phyloP scores from a whole-genome alignment of 1,140 invertebrate species.

The Medauroidea extradentata region DNA sequence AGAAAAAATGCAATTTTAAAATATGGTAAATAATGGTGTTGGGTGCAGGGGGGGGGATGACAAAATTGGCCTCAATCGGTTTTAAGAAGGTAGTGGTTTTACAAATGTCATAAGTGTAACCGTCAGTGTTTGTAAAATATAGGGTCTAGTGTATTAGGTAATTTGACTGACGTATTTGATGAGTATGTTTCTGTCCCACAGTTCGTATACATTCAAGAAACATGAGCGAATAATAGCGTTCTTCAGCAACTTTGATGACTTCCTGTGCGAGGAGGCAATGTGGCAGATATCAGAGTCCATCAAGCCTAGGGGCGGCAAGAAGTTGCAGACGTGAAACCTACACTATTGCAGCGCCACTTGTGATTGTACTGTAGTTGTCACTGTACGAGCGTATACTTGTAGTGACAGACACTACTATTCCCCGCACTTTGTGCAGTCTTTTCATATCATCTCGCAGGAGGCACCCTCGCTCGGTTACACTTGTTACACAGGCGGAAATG shows the following conservation, averaged over 20 bases:
- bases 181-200: slow-evolving; percentile 41
- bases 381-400: neutral
- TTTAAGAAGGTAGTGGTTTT: too few relatives aligned
- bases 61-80: too few relatives aligned
- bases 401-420: neutral
- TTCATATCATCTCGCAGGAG: too few relatives aligned
- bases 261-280: slow-evolving; percentile 91
- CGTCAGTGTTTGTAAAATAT: too few relatives aligned
- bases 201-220: slow-evolving; percentile 80
- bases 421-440: neutral
- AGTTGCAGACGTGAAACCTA: slow-evolving; percentile 25
- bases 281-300: slow-evolving; percentile 97
- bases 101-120: too few relatives aligned
- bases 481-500: neutral
- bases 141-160: too few relatives aligned
- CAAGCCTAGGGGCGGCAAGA: slow-evolving; percentile 77
- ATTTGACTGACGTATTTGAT: too few relatives aligned
- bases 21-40: too few relatives aligned
- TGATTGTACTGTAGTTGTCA: neutral
- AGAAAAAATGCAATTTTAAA: too few relatives aligned
- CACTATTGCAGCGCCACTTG: too few relatives aligned
- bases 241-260: slow-evolving; percentile 96
- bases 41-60: too few relatives aligned
- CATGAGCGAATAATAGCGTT: slow-evolving; percentile 91
- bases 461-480: neutral